Evolutionary conservation across 2,888 invertebrate genomes (phyloP).

Genomic region (Drosophila pseudotalamancana): DNA sequence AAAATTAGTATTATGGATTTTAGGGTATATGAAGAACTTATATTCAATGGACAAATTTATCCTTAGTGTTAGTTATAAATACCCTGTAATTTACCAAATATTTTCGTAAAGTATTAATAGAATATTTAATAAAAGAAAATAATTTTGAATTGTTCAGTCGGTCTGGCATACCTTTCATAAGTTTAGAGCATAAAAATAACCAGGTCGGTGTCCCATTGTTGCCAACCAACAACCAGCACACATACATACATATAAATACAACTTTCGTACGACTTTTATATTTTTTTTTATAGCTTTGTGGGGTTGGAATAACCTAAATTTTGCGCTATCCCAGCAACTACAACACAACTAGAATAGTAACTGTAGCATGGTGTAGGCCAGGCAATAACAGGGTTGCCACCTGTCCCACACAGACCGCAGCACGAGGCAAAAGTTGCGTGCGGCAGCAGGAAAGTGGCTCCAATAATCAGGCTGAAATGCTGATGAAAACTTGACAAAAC

Average conservation of each 20-base stretch:
- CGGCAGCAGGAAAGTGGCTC: slow-evolving; percentile 57
- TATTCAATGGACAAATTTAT: too few species aligned
- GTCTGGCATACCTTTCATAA: neutral
- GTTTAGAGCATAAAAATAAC: neutral
- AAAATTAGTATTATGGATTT: too few species aligned
- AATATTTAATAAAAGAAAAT: neutral
- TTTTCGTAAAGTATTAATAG: too few species aligned
- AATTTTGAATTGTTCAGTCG: neutral
- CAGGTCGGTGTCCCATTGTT: slow-evolving; percentile 38
- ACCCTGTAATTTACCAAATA: too few species aligned
- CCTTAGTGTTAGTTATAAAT: too few species aligned
- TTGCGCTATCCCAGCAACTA: slow-evolving; percentile 39
- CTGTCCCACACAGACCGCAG: slow-evolving; percentile 30
- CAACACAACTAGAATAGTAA: slow-evolving; percentile 25
- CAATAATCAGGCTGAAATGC: slow-evolving; percentile 64
- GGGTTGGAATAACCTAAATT: slow-evolving; percentile 45
- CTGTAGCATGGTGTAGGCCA: slow-evolving; percentile 16
- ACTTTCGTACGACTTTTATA: slow-evolving; percentile 39
- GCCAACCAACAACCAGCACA: slow-evolving; percentile 19
- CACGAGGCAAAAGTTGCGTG: slow-evolving; percentile 64
- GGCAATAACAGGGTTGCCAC: slow-evolving; percentile 39
- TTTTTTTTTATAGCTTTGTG: slow-evolving; percentile 34
- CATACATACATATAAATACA: slow-evolving; percentile 26
- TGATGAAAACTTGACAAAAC: slow-evolving; percentile 65
- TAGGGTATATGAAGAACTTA: too few species aligned